Evolutionary conservation across 2,797 vertebrate genomes (phyloP), one percentile per base, ranked within the genome.

Genomic region (Sebastes alutus): DNA sequence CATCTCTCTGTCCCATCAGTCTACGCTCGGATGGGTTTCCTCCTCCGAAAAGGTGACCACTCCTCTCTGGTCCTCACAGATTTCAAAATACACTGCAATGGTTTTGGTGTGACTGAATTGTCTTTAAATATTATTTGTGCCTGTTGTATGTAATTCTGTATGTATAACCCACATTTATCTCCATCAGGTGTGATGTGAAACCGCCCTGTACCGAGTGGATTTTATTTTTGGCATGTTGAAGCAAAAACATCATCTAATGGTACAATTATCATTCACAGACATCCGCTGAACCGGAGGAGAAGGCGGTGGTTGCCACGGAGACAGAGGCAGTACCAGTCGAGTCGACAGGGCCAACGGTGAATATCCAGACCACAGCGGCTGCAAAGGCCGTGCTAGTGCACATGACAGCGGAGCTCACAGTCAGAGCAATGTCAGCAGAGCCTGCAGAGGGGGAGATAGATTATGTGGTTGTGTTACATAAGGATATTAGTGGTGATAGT

Each of bases 1-100:
- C 77, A 14, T 87, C 77, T 68, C 72, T 89, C 78, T 88, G 52
- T 93, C 83, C 78, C 73, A 70, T 95, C 96, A 98, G 97, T 97
- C 96, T 81, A 97, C 97, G 82, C 96, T 93, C 64, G 93, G 92
- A 94, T 93, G 91, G 79, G 81, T 93, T 85, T 86, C 91, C 80
- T 79, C 90, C 88, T 95, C 95, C 88, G 90, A 93, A 91, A 97
- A 99, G 95, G 98, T 97, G 96, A 95, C 95, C 91, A 77, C 93
- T 82, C 93, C 93, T 96, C 96, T 89, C 76, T 84, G 78, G 67
- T 84, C 75, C 62, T 76, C 30, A 10, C 56, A 60, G 29, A 70
- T 69, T 23, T 46, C 9, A n/a, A 25, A 66, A 77, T 30, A 20
- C n/a, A 7, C 25, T 49, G 33, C 9, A n/a, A 5, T 42, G 54